Conservation (phyloP, 2,113 vertebrate species). For the Arizona elegans region DNA sequence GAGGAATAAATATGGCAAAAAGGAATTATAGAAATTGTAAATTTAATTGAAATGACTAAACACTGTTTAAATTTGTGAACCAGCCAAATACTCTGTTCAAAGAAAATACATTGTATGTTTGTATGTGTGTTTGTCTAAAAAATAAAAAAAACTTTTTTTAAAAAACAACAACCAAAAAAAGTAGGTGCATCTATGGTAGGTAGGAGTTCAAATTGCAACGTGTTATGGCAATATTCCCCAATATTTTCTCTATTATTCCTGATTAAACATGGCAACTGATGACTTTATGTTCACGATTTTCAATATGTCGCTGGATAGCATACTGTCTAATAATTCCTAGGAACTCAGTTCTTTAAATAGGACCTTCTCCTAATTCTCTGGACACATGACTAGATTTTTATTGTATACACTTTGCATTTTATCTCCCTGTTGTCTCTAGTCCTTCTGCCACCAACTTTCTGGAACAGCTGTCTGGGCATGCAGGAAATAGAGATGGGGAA, state of each 20-base stretch:
- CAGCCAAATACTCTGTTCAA: too few relatives aligned
- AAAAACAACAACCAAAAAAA: too few relatives aligned
- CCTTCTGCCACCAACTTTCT: neutral
- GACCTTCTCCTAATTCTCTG: neutral
- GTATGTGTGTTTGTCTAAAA: too few relatives aligned
- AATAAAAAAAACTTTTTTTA: too few relatives aligned
- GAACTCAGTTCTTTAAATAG: neutral
- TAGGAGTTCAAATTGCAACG: neutral
- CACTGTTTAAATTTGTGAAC: too few relatives aligned
- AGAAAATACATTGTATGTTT: too few relatives aligned
- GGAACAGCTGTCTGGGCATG: neutral
- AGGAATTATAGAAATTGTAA: too few relatives aligned
- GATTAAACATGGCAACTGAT: conserved; percentile 5
- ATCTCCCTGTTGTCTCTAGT: neutral
- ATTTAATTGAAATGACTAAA: too few relatives aligned
- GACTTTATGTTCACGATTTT: conserved; percentile 35
- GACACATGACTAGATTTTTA: neutral
- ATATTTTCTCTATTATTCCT: conserved; percentile 35
- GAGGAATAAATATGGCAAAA: too few relatives aligned
- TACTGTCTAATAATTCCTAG: neutral
- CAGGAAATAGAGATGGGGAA: neutral
- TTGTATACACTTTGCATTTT: neutral
- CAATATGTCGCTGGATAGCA: neutral
- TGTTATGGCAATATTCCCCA: neutral
- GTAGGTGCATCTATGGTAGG: neutral